phyloP scores from a whole-genome alignment of 1,140 invertebrate genomes.

The Tetranychus cinnabarinus region DNA sequence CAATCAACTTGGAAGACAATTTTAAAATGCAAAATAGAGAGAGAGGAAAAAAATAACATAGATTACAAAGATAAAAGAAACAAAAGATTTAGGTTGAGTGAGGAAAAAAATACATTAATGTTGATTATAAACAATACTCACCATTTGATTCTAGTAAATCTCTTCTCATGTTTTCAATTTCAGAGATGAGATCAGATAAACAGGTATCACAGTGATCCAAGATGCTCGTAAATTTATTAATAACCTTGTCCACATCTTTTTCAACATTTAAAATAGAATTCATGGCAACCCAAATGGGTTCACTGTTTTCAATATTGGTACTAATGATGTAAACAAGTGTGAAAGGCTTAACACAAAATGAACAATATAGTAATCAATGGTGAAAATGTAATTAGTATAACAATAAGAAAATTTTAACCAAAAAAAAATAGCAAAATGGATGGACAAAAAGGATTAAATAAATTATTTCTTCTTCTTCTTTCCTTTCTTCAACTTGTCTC shows the following conservation, averaged over 20 bases:
- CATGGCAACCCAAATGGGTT: background rate
- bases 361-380: too few relatives aligned
- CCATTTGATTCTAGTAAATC: conserved; percentile 24
- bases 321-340: too few relatives aligned
- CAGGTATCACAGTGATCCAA: conserved; percentile 47
- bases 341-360: too few relatives aligned
- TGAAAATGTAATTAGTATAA: too few relatives aligned
- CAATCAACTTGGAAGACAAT: too few relatives aligned
- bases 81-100: background rate
- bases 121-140: background rate
- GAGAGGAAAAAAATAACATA: conserved; percentile 26
- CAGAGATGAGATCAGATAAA: conserved; percentile 44
- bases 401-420: too few relatives aligned
- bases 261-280: conserved; percentile 33
- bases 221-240: conserved; percentile 51
- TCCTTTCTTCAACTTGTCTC: too few relatives aligned
- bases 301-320: too few relatives aligned
- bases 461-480: too few relatives aligned
- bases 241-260: conserved; percentile 72
- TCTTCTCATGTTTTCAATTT: conserved; percentile 45
- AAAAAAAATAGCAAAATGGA: too few relatives aligned
- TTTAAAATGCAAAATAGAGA: conserved; percentile 25
- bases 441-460: too few relatives aligned
- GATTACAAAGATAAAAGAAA: background rate
- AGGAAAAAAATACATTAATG: background rate